Conservation (phyloP, 2,888 invertebrate genomes). For the Cantharis lateralis region DNA sequence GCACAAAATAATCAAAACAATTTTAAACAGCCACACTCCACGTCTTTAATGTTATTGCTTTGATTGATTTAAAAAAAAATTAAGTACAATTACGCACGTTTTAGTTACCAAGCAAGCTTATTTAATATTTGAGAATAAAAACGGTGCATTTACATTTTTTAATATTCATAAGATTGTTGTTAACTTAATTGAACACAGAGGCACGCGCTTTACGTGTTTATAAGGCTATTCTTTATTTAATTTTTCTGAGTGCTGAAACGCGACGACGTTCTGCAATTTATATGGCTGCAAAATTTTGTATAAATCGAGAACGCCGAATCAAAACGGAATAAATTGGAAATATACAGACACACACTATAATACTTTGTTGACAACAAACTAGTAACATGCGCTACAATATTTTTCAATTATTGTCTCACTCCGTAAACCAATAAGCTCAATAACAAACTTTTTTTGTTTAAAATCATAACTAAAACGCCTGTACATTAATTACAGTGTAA, state of each 20-base stretch:
- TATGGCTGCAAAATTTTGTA: conserved; percentile 27
- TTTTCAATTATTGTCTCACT: conserved; percentile 32
- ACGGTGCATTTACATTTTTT: background rate
- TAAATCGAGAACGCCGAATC: conserved; percentile 28
- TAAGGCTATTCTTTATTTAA: conserved; percentile 23
- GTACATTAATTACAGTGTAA: conserved; percentile 14
- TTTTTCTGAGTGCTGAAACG: conserved; percentile 23
- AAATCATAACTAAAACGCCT: conserved; percentile 10
- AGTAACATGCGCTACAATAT: conserved; percentile 28
- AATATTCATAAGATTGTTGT: conserved; percentile 25
- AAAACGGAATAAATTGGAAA: conserved; percentile 25
- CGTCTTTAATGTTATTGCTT: background rate
- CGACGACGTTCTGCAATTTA: conserved; percentile 24
- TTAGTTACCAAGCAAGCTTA: conserved; percentile 15
- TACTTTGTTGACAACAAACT: conserved; percentile 25
- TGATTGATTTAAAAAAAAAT: background rate
- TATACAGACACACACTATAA: conserved; percentile 21
- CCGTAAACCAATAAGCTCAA: conserved; percentile 23
- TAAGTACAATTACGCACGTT: conserved; percentile 10
- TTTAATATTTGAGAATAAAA: conserved; percentile 5
- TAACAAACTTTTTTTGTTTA: conserved; percentile 5
- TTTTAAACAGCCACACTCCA: background rate
- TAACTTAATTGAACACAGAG: conserved; percentile 30
- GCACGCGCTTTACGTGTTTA: conserved; percentile 25
- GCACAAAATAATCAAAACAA: background rate